Percentiles rank a stretch among this genome's conserved stretches.
phyloP scores from a whole-genome alignment of 2,113 vertebrate genomes.

The Lepisosteus oculatus region DNA sequence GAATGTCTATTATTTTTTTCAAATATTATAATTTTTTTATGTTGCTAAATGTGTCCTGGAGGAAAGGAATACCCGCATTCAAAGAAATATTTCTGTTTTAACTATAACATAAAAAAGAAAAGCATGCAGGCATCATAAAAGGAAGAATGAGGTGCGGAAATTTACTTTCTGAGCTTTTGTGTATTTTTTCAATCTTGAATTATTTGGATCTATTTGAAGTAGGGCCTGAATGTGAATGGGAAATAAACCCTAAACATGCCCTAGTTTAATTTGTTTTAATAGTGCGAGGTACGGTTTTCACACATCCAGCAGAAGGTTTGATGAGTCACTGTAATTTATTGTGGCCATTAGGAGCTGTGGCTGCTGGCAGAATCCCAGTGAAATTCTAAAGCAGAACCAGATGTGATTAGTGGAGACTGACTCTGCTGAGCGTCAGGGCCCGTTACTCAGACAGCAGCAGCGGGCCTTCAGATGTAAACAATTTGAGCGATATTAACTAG shows the following conservation, averaged over 20 bases:
- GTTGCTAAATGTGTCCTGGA: too few species aligned
- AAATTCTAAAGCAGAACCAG: conserved; percentile 76
- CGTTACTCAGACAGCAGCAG: conserved; percentile 48
- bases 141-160: not conserved
- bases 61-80: too few species aligned
- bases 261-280: conserved; percentile 62
- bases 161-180: not conserved
- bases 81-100: too few species aligned
- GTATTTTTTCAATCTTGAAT: not conserved
- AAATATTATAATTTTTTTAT: too few species aligned
- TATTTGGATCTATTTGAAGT: not conserved
- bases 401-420: conserved; percentile 67
- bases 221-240: not conserved
- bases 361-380: conserved; percentile 74
- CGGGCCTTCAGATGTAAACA: conserved; percentile 49
- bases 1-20: too few species aligned
- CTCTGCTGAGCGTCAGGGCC: conserved; percentile 52
- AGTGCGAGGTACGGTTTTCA: conserved; percentile 73
- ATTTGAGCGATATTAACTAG: conserved; percentile 44
- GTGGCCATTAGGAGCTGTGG: conserved; percentile 71
- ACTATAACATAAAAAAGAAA: too few species aligned
- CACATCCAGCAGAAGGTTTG: conserved; percentile 71
- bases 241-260: conserved; percentile 29
- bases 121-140: not conserved
- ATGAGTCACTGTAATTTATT: conserved; percentile 77